phyloP scores from a whole-genome alignment of 2,113 vertebrate genomes.

The Fulica atra region DNA sequence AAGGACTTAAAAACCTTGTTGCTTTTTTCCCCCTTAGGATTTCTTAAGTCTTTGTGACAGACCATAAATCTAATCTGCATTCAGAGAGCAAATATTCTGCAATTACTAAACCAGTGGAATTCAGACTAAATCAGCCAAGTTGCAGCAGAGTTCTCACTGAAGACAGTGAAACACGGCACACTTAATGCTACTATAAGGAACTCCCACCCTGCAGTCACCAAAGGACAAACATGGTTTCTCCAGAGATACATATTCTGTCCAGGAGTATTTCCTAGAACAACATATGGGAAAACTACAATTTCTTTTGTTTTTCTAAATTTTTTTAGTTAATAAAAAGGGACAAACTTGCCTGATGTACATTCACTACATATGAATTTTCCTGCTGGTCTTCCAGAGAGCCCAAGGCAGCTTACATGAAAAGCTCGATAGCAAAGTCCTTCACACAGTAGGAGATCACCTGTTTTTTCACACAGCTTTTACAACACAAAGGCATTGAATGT shows the following conservation, averaged over 20 bases:
- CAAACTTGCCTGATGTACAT: constrained; percentile 88
- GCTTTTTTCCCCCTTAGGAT: not conserved
- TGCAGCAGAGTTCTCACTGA: not conserved
- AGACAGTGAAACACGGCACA: not conserved
- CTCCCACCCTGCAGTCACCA: not conserved
- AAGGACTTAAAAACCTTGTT: not conserved
- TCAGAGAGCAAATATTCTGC: not conserved
- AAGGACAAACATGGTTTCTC: not conserved
- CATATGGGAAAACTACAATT: not conserved
- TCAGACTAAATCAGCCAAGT: not conserved
- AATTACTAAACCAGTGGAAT: not conserved
- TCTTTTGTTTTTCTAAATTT: not conserved
- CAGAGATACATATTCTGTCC: not conserved
- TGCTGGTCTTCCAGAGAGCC: constrained; percentile 77
- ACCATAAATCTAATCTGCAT: not conserved
- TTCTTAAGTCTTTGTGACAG: not conserved
- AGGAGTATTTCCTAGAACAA: not conserved
- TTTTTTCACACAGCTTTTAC: constrained; percentile 88
- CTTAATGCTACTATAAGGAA: not conserved
- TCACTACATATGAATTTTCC: constrained; percentile 88
- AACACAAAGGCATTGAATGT: constrained; percentile 61
- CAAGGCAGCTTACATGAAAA: constrained; percentile 90
- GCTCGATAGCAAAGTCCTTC: constrained; percentile 92
- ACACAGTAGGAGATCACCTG: constrained; percentile 88
- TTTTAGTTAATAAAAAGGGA: constrained; percentile 26